Evolutionary conservation across 2,888 invertebrate genomes (phyloP), one percentile per base, ranked within the genome.

Genomic region (Xestobium rufovillosum): DNA sequence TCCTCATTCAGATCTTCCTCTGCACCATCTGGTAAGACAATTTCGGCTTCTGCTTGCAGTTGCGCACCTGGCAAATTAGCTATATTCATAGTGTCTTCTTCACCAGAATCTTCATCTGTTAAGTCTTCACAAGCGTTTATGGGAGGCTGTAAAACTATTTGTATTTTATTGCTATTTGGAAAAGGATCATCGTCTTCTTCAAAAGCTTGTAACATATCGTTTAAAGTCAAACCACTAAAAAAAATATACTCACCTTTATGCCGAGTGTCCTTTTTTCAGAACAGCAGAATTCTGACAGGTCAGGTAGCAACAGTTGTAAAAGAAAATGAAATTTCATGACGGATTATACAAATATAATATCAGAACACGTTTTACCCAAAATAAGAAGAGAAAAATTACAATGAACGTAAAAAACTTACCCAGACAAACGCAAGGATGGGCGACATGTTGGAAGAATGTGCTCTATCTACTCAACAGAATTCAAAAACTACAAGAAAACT

Each of bases 41-140:
- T 34, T 34, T 36, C 37, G 12, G 35, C 44, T 31, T 32, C 31
- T 23, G 40, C 41, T 16, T 16, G 11, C 16, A 43, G 28, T 28
- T 44, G 43, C 14, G 40, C 31, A 9, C 12, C 33, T 10, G 36
- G 43, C 6, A 37, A 17, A 38, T 43, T 43, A 31, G 40, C 29
- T 28, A 40, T 34, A 11, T 12, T 28, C 10, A 35, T 25, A 13
- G 31, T 30, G 10, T 39, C 27, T 27, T 44, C 44, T 15, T 36
- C 39, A 2, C 42, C 44, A 19, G 44, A 44, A 33, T 43, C 39
- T 27, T 44, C 39, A 34, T 43, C 42, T 14, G 39, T 39, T 8
- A 39, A 19, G 13, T 43, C 36, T 16, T 34, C 33, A 25, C 26
- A 36, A 6, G 41, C 29, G 38, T 38, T 43, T 12, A 19, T 35